Base-by-base conservation (phyloP, 37 sponge, comb jelly and placozoan genomes). In the Crambe crambe region DNA sequence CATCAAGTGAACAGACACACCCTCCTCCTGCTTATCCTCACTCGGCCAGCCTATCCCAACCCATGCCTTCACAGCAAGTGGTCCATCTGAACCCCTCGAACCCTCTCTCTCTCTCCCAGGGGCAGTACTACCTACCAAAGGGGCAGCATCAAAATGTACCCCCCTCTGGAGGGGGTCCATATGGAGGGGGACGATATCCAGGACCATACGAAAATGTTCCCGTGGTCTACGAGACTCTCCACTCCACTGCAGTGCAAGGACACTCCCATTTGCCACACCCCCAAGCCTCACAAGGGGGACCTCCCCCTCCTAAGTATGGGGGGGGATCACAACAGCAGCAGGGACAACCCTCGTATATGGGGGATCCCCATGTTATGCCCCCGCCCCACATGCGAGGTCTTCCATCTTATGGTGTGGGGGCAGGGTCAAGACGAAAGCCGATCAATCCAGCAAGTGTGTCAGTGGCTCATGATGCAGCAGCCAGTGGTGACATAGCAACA, bases 381-480 rank as follows among this genome's bases (percentile, higher is more conserved):
- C n/a, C 25, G 42, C n/a, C 2, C 2, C n/a, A 42, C 37, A 20
- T 68, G 68, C 42, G 15, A 37, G 43, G 12, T 8, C 43, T 40
- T 17, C n/a, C 43, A 42, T 62, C 26, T 27, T 43, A 42, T 22
- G 38, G 27, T 17, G 38, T 42, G 71, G 71, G 71, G 71, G 42
- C 4, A 17, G 43, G 71, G 23, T 5, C 71, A 9, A 22, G 71
- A 29, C 25, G 66, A 34, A 65, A 30, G 35, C 10, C 35, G 9
- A 65, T 65, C 10, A 65, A 30, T 54, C 42, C 54, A 32, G 58
- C 56, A 44, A 78, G 38, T 51, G 15, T 85, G 12, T 12, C 56
- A 0, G 31, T 78, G 51, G 80, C 87, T 8, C 87, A 86, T 51
- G 80, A 86, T 6, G 87, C 92, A 70, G 92, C 92, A 39, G 83